These are phyloP conservation scores for Cantharis flavilabris DNA, from an alignment of 2,888 invertebrate species.

Conservation along the genomic window DNA sequence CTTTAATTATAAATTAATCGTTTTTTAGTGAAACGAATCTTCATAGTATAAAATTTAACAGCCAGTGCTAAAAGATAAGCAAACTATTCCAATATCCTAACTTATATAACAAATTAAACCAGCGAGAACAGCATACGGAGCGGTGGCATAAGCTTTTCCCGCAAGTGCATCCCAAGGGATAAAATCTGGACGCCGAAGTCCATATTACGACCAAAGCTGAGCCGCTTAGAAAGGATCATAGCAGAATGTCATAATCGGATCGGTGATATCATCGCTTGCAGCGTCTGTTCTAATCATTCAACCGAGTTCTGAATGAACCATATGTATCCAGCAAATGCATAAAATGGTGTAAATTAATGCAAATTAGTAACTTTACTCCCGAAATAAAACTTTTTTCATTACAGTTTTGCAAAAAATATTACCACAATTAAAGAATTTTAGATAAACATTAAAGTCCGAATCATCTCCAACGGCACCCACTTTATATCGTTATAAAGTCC, in stretches of 20 bases:
- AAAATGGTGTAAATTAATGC: conserved; percentile 37
- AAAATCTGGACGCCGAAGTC: conserved; percentile 35
- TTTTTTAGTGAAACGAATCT: neutral
- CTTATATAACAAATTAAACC: conserved; percentile 3
- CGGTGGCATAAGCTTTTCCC: conserved; percentile 34
- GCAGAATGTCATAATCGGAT: conserved; percentile 41
- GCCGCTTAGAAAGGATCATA: conserved; percentile 40
- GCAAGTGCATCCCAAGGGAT: conserved; percentile 36
- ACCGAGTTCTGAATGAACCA: conserved; percentile 10
- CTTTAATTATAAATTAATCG: neutral
- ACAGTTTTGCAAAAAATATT: neutral
- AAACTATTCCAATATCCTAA: neutral
- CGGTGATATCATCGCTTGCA: conserved; percentile 36
- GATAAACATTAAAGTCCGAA: conserved; percentile 52
- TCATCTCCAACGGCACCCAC: conserved; percentile 47
- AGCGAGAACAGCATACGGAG: conserved; percentile 34
- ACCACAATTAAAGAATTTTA: conserved; percentile 33
- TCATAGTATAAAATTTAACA: neutral
- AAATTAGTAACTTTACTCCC: neutral
- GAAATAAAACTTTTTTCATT: neutral
- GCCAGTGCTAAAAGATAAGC: neutral
- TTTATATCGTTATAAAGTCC: conserved; percentile 45
- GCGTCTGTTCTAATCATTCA: conserved; percentile 21
- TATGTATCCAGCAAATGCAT: neutral
- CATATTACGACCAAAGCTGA: conserved; percentile 42